These are phyloP conservation scores for Drosophila yooni DNA, from an alignment of 2,888 invertebrate species.

Conservation along the genomic window DNA sequence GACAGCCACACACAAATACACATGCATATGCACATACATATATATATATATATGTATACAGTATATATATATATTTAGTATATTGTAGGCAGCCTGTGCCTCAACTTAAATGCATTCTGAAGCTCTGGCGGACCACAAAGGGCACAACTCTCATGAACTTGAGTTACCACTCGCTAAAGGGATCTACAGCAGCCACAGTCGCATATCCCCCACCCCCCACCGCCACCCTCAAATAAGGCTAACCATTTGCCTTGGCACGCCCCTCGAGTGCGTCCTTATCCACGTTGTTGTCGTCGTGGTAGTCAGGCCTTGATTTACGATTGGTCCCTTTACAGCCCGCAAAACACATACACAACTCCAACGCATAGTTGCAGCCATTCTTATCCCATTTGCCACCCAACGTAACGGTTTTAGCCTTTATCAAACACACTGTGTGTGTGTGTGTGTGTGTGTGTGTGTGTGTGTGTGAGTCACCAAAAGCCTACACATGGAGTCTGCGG, in stretches of 20 bases:
- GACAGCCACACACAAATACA: conserved; percentile 68
- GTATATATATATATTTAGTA: conserved; percentile 31
- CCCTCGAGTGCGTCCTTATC: conserved; percentile 56
- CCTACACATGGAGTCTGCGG: conserved; percentile 32
- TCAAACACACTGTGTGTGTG: conserved; percentile 33
- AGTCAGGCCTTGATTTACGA: conserved; percentile 76
- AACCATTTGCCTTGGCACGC: conserved; percentile 35
- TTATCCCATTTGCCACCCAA: neutral
- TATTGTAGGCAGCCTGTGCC: conserved; percentile 28
- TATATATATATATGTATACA: conserved; percentile 5
- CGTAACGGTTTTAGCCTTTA: conserved; percentile 46
- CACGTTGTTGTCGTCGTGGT: conserved; percentile 35
- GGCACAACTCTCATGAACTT: conserved; percentile 58
- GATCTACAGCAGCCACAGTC: neutral
- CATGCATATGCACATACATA: conserved; percentile 14
- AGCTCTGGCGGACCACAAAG: conserved; percentile 48
- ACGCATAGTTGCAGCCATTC: neutral
- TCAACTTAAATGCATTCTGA: conserved; percentile 70
- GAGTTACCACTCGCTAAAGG: conserved; percentile 32
- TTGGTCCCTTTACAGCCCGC: conserved; percentile 70
- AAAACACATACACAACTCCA: conserved; percentile 42
- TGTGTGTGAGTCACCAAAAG: conserved; percentile 55
- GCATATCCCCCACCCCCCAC: neutral
- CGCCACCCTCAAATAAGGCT: neutral
- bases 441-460: neutral